phyloP scores from a whole-genome alignment of 2,888 invertebrate genomes.

The Thereva unica region DNA sequence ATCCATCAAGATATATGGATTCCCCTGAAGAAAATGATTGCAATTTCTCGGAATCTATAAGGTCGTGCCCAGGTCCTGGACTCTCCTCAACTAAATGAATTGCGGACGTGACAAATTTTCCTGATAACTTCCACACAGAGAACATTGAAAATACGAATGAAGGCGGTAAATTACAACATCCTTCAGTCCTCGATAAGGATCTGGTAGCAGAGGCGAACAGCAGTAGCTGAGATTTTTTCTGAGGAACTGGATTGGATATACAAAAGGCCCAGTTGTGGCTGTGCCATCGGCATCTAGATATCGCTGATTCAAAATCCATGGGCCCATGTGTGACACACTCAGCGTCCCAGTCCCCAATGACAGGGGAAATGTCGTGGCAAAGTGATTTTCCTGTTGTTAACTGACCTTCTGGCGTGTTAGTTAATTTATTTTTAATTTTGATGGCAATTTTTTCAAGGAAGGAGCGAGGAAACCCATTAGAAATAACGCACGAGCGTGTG shows the following conservation, averaged over 20 bases:
- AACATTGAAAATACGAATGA: constrained; percentile 16
- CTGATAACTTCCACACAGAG: constrained; percentile 22
- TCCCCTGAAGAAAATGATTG: constrained; percentile 7
- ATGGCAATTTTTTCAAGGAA: constrained; percentile 6
- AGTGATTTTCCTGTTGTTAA: constrained; percentile 17
- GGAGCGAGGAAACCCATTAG: neutral
- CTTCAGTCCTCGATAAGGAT: constrained; percentile 22
- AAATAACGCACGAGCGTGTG: too few relatives aligned
- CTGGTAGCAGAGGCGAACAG: constrained; percentile 12
- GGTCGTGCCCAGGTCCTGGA: constrained; percentile 10
- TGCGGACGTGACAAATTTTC: constrained; percentile 32
- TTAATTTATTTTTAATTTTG: constrained; percentile 35
- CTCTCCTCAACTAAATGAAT: constrained; percentile 22
- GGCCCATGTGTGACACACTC: constrained; percentile 15
- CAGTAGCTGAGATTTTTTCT: constrained; percentile 27
- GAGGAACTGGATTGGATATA: constrained; percentile 14
- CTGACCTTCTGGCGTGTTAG: constrained; percentile 8
- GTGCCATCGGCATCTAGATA: constrained; percentile 2
- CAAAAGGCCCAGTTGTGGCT: neutral
- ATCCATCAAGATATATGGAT: neutral
- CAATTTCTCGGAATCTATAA: constrained; percentile 31
- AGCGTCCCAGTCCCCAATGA: neutral
- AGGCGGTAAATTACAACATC: constrained; percentile 31
- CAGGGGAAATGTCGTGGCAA: constrained; percentile 20
- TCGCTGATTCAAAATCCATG: constrained; percentile 10